Evolutionary conservation across 1,140 invertebrate species (phyloP), one percentile per base, ranked within the genome.

Genomic region (Penaeus vannamei): DNA sequence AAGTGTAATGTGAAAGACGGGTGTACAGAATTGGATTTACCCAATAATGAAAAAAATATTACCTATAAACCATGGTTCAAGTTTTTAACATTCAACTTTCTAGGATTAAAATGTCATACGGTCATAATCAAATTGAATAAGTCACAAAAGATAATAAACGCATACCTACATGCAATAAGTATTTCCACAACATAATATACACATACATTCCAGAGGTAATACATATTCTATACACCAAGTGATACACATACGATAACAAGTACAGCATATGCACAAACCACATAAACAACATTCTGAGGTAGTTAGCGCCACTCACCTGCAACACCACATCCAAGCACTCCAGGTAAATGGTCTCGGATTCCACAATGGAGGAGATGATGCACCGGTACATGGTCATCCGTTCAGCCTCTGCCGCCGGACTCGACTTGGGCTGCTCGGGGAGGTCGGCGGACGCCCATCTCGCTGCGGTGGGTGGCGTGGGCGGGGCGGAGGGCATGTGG

Each of bases 341-440:
- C 19, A 98, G 96, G 92, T 98, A 98, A 80, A 96, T 95, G 42
- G 95, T 95, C 93, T 98, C 98, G 92, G 97, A 98, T 91, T 98
- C 97, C 91, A 98, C 96, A 69, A 98, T 97, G 92, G 97, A 98
- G 84, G 95, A 95, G 76, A 98, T 94, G 91, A 98, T 97, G 91
- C 96, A 96, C 90, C 96, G 95, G 91, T 96, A 96, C 95, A 96
- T 96, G n/a, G 95, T 95, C 20, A 95, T 94, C 91, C 95, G 86
- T 92, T 91, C 90, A 0, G 90, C 91, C 85, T 91, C 90, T 0
- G 86, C 90, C 29, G 81, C 84, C 3, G 90, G 86, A 64, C 76
- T 90, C 32, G 89, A 61, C 23, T 85, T 53, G 20, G 66, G 29
- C 26, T 82, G n/a, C 23, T 83, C 83, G 4, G 85, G 76, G 19